A percentile compares a stretch with the other conserved stretches of the same genome.
These are phyloP conservation scores for Poecilia picta DNA, from an alignment of 2,797 vertebrate genomes.

Conservation along the genomic window DNA sequence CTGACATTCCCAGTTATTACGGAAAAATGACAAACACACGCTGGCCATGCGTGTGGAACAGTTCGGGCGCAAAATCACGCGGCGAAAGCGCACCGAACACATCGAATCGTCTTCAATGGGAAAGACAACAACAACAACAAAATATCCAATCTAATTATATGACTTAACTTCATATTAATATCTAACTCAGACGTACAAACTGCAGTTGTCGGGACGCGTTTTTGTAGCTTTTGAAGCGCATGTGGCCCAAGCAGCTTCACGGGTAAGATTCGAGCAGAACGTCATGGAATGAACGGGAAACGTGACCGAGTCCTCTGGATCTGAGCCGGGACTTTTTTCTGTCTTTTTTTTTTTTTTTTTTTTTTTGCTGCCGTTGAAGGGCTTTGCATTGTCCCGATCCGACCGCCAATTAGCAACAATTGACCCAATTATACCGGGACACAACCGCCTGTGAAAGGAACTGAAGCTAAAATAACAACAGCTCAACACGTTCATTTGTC, in stretches of 20 bases:
- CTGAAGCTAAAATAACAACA: background rate
- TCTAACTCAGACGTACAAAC: background rate
- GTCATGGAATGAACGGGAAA: background rate
- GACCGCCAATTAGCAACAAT: slow-evolving; percentile 48
- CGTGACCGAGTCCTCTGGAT: background rate
- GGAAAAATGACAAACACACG: slow-evolving; percentile 2
- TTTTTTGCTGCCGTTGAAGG: slow-evolving; percentile 12
- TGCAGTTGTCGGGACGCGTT: background rate
- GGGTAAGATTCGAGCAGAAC: background rate
- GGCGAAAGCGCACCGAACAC: background rate
- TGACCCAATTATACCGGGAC: slow-evolving; percentile 12
- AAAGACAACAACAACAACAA: background rate
- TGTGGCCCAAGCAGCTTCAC: background rate
- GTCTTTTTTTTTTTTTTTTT: no score
- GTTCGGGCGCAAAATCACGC: background rate
- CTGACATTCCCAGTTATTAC: slow-evolving; percentile 43
- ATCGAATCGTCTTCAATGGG: background rate
- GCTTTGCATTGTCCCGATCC: slow-evolving; percentile 32
- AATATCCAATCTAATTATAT: background rate
- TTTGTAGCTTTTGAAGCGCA: background rate
- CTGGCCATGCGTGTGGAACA: slow-evolving; percentile 3
- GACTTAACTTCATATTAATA: background rate
- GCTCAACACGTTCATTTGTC: background rate
- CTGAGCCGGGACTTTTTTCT: slow-evolving; percentile 37
- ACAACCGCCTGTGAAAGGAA: background rate